These are phyloP conservation scores for Pachymerium ferrugineum DNA, from an alignment of 2,888 invertebrate genomes.

Conservation along the genomic window DNA sequence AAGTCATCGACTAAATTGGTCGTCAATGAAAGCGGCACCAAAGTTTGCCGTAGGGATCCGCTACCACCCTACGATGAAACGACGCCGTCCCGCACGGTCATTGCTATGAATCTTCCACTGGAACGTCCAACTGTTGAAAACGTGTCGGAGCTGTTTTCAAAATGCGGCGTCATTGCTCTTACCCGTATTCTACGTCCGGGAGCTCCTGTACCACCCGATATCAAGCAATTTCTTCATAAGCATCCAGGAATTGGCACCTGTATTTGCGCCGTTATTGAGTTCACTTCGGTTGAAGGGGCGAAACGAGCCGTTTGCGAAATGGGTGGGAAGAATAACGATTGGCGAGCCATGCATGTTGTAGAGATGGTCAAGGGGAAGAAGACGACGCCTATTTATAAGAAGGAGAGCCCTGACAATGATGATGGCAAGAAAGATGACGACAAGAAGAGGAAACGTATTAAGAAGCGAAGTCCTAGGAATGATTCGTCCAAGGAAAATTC, in stretches of 20 bases:
- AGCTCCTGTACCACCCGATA: slow-evolving; percentile 83
- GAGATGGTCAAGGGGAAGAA: slow-evolving; percentile 41
- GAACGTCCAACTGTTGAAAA: slow-evolving; percentile 81
- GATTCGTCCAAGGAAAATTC: slow-evolving; percentile 37
- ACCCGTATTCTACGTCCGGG: slow-evolving; percentile 83
- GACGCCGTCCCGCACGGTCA: slow-evolving; percentile 82
- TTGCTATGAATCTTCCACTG: slow-evolving; percentile 76
- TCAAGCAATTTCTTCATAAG: slow-evolving; percentile 82
- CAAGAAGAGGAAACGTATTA: slow-evolving; percentile 41
- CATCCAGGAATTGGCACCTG: slow-evolving; percentile 80
- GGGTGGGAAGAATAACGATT: slow-evolving; percentile 44
- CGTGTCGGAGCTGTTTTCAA: slow-evolving; percentile 82
- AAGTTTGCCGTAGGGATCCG: slow-evolving; percentile 75
- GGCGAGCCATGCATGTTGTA: slow-evolving; percentile 47
- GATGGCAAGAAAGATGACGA: slow-evolving; percentile 39
- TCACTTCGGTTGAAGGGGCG: slow-evolving; percentile 78
- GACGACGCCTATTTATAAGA: slow-evolving; percentile 41
- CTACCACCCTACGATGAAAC: slow-evolving; percentile 87
- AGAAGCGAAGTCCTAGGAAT: slow-evolving; percentile 37
- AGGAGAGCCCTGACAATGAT: slow-evolving; percentile 36
- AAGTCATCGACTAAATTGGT: slow-evolving; percentile 71
- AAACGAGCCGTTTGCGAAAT: slow-evolving; percentile 64
- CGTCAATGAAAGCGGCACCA: slow-evolving; percentile 85
- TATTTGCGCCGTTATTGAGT: slow-evolving; percentile 86
- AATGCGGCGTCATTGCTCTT: slow-evolving; percentile 82